Percentiles rank a stretch among this genome's conserved stretches.
These are phyloP conservation scores for Rhopalosiphum nymphaeae DNA, from an alignment of 2,888 invertebrate species.

Conservation along the genomic window DNA sequence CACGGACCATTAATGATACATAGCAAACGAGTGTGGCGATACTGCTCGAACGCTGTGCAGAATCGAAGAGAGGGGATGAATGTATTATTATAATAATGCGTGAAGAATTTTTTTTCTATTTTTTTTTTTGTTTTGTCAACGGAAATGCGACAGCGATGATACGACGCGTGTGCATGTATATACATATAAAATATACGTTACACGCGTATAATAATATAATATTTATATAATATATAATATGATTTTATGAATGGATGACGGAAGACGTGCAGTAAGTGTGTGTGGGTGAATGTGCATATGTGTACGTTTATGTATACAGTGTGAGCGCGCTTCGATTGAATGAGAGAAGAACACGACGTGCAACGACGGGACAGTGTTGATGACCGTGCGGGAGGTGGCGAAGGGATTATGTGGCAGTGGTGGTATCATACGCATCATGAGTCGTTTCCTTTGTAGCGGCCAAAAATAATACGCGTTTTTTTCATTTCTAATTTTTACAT, in stretches of 20 bases:
- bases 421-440: slow-evolving; percentile 23
- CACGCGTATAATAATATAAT: slow-evolving; percentile 14
- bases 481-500: slow-evolving; percentile 12
- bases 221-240: slow-evolving; percentile 11
- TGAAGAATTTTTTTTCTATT: slow-evolving; percentile 29
- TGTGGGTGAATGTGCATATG: not conserved
- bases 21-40: slow-evolving; percentile 14
- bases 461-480: slow-evolving; percentile 62
- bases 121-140: slow-evolving; percentile 53
- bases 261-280: not conserved
- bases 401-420: not conserved
- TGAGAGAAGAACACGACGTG: slow-evolving; percentile 16
- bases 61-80: not conserved
- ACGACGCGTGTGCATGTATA: not conserved
- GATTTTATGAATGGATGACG: slow-evolving; percentile 62
- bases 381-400: not conserved
- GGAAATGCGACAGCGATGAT: slow-evolving; percentile 46
- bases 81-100: slow-evolving; percentile 56
- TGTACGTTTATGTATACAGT: not conserved
- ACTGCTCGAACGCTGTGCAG: not conserved
- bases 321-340: not conserved
- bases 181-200: not conserved
- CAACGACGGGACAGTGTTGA: not conserved
- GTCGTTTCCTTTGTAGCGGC: slow-evolving; percentile 57
- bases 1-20: slow-evolving; percentile 56